phyloP scores from a whole-genome alignment of 2,797 vertebrate genomes.

The Eleutherodactylus coqui region DNA sequence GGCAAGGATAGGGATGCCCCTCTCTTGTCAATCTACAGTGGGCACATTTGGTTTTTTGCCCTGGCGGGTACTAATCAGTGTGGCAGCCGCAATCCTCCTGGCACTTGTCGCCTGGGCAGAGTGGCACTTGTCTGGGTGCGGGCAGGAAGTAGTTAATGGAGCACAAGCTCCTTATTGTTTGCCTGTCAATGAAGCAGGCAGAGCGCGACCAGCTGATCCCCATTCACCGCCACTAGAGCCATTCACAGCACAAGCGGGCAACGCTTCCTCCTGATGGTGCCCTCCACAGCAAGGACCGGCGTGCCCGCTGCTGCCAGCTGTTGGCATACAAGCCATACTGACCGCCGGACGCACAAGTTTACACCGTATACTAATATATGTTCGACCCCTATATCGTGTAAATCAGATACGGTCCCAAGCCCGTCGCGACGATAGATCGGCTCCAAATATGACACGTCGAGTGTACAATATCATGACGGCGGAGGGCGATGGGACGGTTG shows the following conservation, averaged over 20 bases:
- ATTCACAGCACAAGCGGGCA: conserved; percentile 45
- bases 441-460: too few relatives aligned
- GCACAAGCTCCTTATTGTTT: conserved; percentile 60
- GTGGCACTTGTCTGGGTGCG: neutral
- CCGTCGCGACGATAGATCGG: too few relatives aligned
- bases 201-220: conserved; percentile 59
- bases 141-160: conserved; percentile 51
- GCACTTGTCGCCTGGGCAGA: neutral
- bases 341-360: neutral
- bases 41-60: too few relatives aligned
- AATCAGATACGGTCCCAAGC: too few relatives aligned
- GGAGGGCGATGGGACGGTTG: too few relatives aligned
- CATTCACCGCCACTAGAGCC: conserved; percentile 57
- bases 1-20: neutral
- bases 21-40: too few relatives aligned
- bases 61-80: too few relatives aligned
- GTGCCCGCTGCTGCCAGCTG: neutral
- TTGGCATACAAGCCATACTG: neutral
- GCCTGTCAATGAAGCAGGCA: conserved; percentile 57
- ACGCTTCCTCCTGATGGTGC: conserved; percentile 37
- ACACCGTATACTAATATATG: neutral
- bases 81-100: neutral
- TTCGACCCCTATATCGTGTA: too few relatives aligned
- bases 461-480: too few relatives aligned
- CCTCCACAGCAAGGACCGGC: neutral